Percentiles rank a stretch among this genome's conserved stretches.
These are phyloP conservation scores for Gymnoscelis rufifasciata DNA, from an alignment of 2,888 invertebrate species.

Conservation along the genomic window DNA sequence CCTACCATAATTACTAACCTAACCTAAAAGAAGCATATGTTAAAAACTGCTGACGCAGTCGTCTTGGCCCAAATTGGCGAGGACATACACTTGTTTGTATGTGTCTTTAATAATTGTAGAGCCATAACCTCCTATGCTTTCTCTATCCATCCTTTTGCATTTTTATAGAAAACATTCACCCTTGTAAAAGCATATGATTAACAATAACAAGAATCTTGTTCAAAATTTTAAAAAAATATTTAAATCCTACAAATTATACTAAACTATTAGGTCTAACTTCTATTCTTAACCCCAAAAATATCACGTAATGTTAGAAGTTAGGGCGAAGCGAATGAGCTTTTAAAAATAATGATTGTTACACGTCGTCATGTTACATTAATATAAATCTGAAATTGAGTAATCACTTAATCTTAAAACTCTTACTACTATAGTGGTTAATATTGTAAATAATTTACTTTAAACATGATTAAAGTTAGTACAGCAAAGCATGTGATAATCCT, in stretches of 20 bases:
- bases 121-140: no score
- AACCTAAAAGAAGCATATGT: no score
- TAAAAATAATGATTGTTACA: constrained; percentile 52
- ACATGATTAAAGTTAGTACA: constrained; percentile 46
- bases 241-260: no score
- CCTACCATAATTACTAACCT: not conserved
- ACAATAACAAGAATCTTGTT: no score
- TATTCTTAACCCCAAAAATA: constrained; percentile 3
- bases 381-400: constrained; percentile 37
- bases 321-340: constrained; percentile 76
- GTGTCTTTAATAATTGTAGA: no score
- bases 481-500: constrained; percentile 50
- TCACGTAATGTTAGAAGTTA: constrained; percentile 64
- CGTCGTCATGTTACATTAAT: constrained; percentile 50
- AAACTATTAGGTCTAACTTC: not conserved
- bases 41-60: no score
- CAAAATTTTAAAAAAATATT: no score
- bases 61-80: no score
- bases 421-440: constrained; percentile 19
- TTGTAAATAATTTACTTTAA: constrained; percentile 20
- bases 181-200: no score
- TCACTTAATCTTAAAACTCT: constrained; percentile 14
- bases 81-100: no score
- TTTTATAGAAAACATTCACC: no score
- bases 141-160: not conserved